A percentile compares a stretch with the other conserved stretches of the same genome.
Evolutionary conservation across 1,140 invertebrate species (phyloP).

Genomic region (Ceratina australensis): DNA sequence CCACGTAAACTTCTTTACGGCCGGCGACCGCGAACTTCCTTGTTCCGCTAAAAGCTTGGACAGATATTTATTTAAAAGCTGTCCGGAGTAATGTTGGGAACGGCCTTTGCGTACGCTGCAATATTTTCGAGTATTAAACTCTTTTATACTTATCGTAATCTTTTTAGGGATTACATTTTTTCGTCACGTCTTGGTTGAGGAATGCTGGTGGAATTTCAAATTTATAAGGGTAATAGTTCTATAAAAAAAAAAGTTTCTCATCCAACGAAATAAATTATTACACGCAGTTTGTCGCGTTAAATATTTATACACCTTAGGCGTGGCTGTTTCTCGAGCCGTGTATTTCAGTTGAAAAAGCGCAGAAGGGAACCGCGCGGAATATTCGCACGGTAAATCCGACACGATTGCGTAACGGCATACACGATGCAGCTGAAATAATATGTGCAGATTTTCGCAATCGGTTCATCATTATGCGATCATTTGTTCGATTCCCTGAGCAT

Average conservation of each 20-base stretch:
- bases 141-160: no score
- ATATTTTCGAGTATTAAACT: no score
- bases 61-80: neutral
- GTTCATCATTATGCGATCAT: neutral
- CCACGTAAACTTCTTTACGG: neutral
- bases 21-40: neutral
- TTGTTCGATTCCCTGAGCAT: neutral
- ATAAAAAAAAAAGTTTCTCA: no score
- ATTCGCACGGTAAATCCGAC: constrained; percentile 17
- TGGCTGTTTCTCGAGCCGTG: neutral
- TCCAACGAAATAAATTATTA: neutral
- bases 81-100: no score
- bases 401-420: neutral
- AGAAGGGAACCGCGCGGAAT: neutral
- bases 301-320: neutral
- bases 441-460: neutral
- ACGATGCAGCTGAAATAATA: neutral
- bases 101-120: no score
- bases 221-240: neutral
- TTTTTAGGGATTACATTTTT: no score
- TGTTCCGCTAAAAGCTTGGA: no score
- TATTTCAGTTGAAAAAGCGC: constrained; percentile 2
- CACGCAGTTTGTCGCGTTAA: neutral
- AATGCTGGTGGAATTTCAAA: neutral
- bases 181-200: neutral